These are phyloP conservation scores for Drosophila anceps DNA, from an alignment of 2,888 invertebrate species.

Conservation along the genomic window DNA sequence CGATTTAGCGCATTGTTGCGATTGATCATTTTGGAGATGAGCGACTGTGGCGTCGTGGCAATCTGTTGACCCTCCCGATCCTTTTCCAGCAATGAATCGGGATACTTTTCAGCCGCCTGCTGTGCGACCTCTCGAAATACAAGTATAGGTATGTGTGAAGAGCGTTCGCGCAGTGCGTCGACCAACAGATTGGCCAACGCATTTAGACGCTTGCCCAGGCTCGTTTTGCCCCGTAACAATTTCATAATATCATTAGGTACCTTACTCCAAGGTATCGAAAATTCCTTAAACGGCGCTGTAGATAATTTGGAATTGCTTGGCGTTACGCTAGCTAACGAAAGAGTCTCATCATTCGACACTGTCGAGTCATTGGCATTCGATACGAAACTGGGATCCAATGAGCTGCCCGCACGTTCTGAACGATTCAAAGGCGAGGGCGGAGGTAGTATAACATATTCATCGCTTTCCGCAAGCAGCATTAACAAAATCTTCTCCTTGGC, in stretches of 20 bases:
- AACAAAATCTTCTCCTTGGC: conserved; percentile 72
- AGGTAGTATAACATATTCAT: conserved; percentile 72
- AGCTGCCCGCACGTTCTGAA: conserved; percentile 74
- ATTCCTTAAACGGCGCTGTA: conserved; percentile 67
- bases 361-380: conserved; percentile 75
- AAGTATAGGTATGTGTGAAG: conserved; percentile 63
- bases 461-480: conserved; percentile 66
- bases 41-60: conserved; percentile 73
- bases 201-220: conserved; percentile 68
- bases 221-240: conserved; percentile 60
- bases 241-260: conserved; percentile 76
- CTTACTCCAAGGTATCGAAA: conserved; percentile 71
- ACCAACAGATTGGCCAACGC: conserved; percentile 68
- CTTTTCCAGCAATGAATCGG: conserved; percentile 71
- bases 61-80: conserved; percentile 75
- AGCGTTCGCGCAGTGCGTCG: conserved; percentile 67
- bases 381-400: conserved; percentile 76
- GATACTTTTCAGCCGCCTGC: conserved; percentile 74
- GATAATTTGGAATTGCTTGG: conserved; percentile 67
- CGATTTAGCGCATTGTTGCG: conserved; percentile 72
- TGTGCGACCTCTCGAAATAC: conserved; percentile 75
- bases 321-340: conserved; percentile 70
- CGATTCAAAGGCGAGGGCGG: conserved; percentile 75
- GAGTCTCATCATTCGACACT: conserved; percentile 69
- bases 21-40: conserved; percentile 74